These are phyloP conservation scores for Aviceda subcristata DNA, from an alignment of 2,113 vertebrate genomes.

Conservation along the genomic window DNA sequence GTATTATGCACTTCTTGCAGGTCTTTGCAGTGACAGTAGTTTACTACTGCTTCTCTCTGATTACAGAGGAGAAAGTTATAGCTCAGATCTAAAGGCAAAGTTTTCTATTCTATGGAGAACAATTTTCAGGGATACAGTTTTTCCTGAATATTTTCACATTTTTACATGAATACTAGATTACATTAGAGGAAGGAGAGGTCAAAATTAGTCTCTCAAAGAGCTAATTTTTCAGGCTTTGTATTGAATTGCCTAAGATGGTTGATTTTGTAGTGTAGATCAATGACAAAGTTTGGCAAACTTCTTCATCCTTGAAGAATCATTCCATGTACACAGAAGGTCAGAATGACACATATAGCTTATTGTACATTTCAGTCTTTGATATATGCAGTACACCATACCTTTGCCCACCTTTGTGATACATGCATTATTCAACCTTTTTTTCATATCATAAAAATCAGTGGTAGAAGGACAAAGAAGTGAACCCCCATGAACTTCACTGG, in stretches of 20 bases:
- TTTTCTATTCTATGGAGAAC: not conserved
- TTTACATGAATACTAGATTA: not conserved
- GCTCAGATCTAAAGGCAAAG: not conserved
- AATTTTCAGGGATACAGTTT: not conserved
- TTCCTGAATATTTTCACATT: not conserved
- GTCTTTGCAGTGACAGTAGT: not conserved
- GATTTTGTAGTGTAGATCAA: not conserved
- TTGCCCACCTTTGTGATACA: not conserved
- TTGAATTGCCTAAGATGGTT: slow-evolving; percentile 19
- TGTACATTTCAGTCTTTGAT: not conserved
- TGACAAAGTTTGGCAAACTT: not conserved
- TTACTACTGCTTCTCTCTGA: not conserved
- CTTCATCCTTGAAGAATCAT: not conserved
- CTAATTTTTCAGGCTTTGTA: slow-evolving; percentile 23
- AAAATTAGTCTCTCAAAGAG: slow-evolving; percentile 13
- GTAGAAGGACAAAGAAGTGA: not conserved
- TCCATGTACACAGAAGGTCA: not conserved
- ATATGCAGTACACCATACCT: not conserved
- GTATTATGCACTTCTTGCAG: not conserved
- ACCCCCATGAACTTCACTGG: not conserved
- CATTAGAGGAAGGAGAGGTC: not conserved
- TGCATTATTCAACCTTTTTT: not conserved
- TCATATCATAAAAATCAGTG: not conserved
- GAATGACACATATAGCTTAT: not conserved
- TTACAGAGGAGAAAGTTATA: not conserved